phyloP scores from a whole-genome alignment of 2,888 invertebrate species.

The Octonoba sinensis region DNA sequence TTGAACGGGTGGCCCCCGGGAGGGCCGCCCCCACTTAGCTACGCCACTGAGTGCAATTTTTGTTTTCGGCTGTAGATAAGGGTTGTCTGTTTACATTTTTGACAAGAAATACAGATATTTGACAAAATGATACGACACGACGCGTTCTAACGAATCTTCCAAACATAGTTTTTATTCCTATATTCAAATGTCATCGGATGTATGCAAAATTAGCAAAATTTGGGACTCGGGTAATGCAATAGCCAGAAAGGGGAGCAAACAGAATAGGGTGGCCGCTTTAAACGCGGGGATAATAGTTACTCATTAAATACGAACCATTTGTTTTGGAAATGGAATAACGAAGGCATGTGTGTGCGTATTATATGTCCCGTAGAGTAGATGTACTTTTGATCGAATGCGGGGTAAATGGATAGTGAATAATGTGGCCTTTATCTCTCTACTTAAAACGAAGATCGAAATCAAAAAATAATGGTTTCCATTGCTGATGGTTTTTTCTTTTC shows the following conservation, averaged over 20 bases:
- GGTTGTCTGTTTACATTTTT: no score
- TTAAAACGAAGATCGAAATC: slow-evolving; percentile 63
- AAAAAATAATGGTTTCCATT: slow-evolving; percentile 58
- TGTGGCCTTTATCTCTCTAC: slow-evolving; percentile 60
- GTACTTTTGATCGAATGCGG: slow-evolving; percentile 63
- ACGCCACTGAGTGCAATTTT: no score
- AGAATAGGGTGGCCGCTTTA: slow-evolving; percentile 25
- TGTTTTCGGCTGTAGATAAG: no score
- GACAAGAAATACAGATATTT: no score
- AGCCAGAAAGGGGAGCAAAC: slow-evolving; percentile 7
- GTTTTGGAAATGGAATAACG: slow-evolving; percentile 64
- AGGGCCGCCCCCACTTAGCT: no score
- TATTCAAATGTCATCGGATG: no score
- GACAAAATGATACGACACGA: no score
- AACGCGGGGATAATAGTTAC: slow-evolving; percentile 60
- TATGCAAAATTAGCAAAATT: no score
- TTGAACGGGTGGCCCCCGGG: no score
- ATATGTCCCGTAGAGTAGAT: slow-evolving; percentile 55
- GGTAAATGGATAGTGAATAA: slow-evolving; percentile 63
- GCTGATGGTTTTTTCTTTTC: slow-evolving; percentile 31
- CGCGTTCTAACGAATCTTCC: no score
- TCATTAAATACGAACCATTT: slow-evolving; percentile 64
- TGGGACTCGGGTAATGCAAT: no score
- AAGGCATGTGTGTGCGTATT: slow-evolving; percentile 49
- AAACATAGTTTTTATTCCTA: no score